A percentile compares a stretch with the other conserved stretches of the same genome.
These are phyloP conservation scores for Molossus molossus DNA, from an alignment of 2,797 vertebrate species.

Conservation along the genomic window DNA sequence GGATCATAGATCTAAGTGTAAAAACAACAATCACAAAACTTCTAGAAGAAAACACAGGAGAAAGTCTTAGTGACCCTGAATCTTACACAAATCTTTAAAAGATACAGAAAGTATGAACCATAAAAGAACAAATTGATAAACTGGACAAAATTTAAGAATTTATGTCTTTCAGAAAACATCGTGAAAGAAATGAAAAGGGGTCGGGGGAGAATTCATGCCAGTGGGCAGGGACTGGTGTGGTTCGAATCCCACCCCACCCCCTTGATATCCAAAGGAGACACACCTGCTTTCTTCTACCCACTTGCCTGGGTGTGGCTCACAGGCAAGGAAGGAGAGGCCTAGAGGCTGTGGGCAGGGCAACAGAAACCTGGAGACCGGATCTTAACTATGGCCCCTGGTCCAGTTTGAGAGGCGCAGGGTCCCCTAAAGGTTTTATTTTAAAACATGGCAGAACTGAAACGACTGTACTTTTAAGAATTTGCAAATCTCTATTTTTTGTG, in stretches of 20 bases:
- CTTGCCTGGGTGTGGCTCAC: too few species aligned
- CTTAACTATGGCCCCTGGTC: not conserved
- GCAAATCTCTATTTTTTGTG: not conserved
- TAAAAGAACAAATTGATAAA: not conserved
- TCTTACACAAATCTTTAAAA: not conserved
- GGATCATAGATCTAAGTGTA: not conserved
- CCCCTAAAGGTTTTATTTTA: not conserved
- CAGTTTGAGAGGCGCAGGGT: not conserved
- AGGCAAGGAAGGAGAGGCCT: not conserved
- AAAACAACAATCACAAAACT: not conserved
- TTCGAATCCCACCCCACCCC: not conserved
- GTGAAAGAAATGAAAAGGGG: not conserved
- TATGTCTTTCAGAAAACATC: not conserved
- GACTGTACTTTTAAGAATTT: not conserved
- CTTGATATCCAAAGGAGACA: not conserved
- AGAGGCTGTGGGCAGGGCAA: not conserved
- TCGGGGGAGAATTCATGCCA: not conserved
- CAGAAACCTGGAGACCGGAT: not conserved
- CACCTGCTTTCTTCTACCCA: not conserved
- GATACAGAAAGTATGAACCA: not conserved
- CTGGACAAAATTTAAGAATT: not conserved
- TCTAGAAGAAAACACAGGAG: not conserved
- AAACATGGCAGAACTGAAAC: not conserved
- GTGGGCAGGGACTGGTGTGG: not conserved
- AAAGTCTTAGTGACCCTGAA: not conserved